Conservation (phyloP, 2,888 invertebrate species). For the Drosophila sordidula region DNA sequence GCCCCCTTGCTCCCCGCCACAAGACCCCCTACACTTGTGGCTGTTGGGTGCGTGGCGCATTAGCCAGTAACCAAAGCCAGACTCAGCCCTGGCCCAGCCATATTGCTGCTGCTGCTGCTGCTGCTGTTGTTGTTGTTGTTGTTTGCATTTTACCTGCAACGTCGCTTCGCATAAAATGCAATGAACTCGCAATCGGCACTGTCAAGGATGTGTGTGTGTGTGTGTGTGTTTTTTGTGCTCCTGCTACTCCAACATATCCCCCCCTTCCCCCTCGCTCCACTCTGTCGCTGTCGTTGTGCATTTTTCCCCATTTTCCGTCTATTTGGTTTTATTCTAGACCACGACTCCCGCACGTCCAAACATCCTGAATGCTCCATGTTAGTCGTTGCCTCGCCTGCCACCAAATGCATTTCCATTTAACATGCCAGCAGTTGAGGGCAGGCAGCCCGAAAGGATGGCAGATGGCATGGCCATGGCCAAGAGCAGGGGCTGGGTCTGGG, state of each 20-base stretch:
- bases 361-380: slow-evolving; percentile 48
- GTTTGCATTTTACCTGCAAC: slow-evolving; percentile 78
- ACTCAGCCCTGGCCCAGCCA: slow-evolving; percentile 43
- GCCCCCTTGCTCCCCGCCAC: slow-evolving; percentile 6
- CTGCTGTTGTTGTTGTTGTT: slow-evolving; percentile 36
- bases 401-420: slow-evolving; percentile 74
- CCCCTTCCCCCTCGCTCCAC: not conserved
- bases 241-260: slow-evolving; percentile 4
- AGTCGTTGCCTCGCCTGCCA: slow-evolving; percentile 41
- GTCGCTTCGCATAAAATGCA: slow-evolving; percentile 77
- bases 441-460: slow-evolving; percentile 16
- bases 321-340: slow-evolving; percentile 73
- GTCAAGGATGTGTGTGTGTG: slow-evolving; percentile 43
- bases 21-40: slow-evolving; percentile 15
- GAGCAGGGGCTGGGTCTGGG: not conserved
- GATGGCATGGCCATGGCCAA: slow-evolving; percentile 20
- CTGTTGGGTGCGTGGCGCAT: slow-evolving; percentile 62
- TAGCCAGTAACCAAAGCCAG: slow-evolving; percentile 57
- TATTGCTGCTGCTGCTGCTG: slow-evolving; percentile 36
- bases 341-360: slow-evolving; percentile 45
- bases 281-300: slow-evolving; percentile 51
- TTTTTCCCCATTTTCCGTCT: slow-evolving; percentile 76
- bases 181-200: slow-evolving; percentile 68
- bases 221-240: slow-evolving; percentile 22
- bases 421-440: slow-evolving; percentile 53